Evolutionary conservation across 1,140 invertebrate genomes (phyloP), one percentile per base, ranked within the genome.

Genomic region (Xylocopa sonorina): DNA sequence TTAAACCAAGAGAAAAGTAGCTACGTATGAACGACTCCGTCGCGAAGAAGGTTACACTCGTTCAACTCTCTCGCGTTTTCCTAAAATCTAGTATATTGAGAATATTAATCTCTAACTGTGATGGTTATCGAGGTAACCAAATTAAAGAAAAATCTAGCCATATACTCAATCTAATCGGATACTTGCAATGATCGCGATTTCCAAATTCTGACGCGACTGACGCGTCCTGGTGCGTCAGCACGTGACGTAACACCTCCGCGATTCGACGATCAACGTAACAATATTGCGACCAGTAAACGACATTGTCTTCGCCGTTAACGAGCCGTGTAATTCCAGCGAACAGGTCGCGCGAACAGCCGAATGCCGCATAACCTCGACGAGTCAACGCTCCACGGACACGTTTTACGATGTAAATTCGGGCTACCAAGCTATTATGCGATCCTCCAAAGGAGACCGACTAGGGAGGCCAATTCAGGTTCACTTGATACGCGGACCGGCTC

Each of bases 401-500:
- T 51, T 78, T 72, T 12, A 48, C 57, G 18, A 29, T 18, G 12
- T 29, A 68, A 57, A 53, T 38, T 21, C 58, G 3, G 38, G 27
- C 38, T 72, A 43, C 51, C 48, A 41, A 50, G 50, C 63, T 58
- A 79, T 74, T 74, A 58, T 32, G 51, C 34, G 55, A 64, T 24
- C 34, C 51, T 9, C 48, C 24, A 27, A 7, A 46, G 9, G 16
- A 16, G 18, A 41, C 64, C 41, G 46, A 55, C 60, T 66, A 41
- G 57, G 7, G 14, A 24, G 48, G 29, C 34, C 48, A 50, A 68
- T 68, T 64, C 53, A 34, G n/a, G 51, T 34, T 62, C n/a, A 21
- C n/a, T 14, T 32, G 50, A 32, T 71, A 62, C 51, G 55, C 43
- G 50, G 32, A 53, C 24, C 75, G 55, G 57, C 63, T 51, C 10